These are phyloP conservation scores for Drosophila pseudotakahashii DNA, from an alignment of 2,888 invertebrate species.

Conservation along the genomic window DNA sequence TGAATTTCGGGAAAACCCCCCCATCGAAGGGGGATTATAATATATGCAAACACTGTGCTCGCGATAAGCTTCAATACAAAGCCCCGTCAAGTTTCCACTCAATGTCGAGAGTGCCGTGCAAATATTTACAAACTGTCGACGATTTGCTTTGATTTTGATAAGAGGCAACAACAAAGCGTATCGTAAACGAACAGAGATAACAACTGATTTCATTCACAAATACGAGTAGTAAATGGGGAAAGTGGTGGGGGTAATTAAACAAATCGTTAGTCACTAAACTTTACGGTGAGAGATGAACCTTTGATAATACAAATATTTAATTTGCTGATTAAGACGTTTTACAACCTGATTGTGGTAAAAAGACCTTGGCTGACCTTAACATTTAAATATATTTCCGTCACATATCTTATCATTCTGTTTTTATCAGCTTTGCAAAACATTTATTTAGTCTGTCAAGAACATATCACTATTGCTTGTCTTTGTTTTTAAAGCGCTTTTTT, in stretches of 20 bases:
- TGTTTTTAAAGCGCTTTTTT: not conserved
- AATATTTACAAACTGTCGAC: conserved; percentile 36
- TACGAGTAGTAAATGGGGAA: not conserved
- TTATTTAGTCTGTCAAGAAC: conserved; percentile 1
- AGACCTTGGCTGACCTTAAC: not conserved
- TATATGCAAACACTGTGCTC: conserved; percentile 6
- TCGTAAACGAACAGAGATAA: conserved; percentile 19
- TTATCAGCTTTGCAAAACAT: conserved; percentile 1
- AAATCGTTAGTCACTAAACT: conserved; percentile 13
- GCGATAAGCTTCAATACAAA: not conserved
- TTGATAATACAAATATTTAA: not conserved
- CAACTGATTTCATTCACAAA: conserved; percentile 38
- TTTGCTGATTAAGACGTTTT: not conserved
- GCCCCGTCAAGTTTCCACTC: conserved; percentile 8
- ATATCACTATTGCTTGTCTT: not conserved
- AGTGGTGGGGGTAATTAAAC: conserved; percentile 3
- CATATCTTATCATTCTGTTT: not conserved
- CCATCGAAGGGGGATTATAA: conserved; percentile 5
- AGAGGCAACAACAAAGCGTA: conserved; percentile 17
- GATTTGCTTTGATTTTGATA: conserved; percentile 36
- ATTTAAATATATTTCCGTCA: not conserved
- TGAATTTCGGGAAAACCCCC: not conserved
- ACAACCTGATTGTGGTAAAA: not conserved
- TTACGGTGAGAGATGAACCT: not conserved
- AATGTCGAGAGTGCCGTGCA: conserved; percentile 24